Evolutionary conservation across 92 coral and sea anemone species (phyloP), one percentile per base, ranked within the genome.

Genomic region (Heliopora coerulea): DNA sequence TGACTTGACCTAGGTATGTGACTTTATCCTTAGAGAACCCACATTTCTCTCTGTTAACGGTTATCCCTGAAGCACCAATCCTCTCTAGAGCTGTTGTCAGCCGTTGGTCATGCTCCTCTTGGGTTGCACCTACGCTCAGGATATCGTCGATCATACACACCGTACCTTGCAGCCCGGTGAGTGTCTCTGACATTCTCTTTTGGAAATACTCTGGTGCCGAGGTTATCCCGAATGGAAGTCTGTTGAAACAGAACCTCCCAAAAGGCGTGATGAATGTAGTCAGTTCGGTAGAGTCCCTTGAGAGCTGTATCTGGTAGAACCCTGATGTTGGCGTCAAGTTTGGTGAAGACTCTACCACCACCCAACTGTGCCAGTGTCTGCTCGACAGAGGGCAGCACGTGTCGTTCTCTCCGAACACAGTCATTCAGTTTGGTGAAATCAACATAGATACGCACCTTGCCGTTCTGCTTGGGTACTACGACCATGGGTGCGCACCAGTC

Each of bases 1-100:
- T n/a, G n/a, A n/a, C n/a, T n/a, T n/a, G 63, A 78, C 80, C 83
- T 83, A 87, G 82, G 66, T 80, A 84, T 44, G 54, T 87, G 59
- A 87, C 69, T 56, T 81, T 70, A 24, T 77, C 61, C 54, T 77
- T 79, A 54, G 57, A 63, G 57, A 87, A 80, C 18, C 70, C 79
- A 27, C 88, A 87, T 19, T 87, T 75, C 46, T 80, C 79, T n/a
- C n/a, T n/a, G 59, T 84, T 87, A 32, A 83, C 75, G n/a, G 84
- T 79, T n/a, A 86, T 18, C 17, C 84, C 84, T 1, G 86, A 86
- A 23, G 46, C 59, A 39, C 69, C 81, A 11, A 77, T 37, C 29
- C 91, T 56, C 21, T 39, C 11, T 30, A 87, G 63, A 15, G 72
- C 59, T 13, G 86, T 81, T 49, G 86, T 54, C 1, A 80, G 68